Evolutionary conservation across 2,797 vertebrate species (phyloP).

Genomic region (Poeciliopsis presidionis): DNA sequence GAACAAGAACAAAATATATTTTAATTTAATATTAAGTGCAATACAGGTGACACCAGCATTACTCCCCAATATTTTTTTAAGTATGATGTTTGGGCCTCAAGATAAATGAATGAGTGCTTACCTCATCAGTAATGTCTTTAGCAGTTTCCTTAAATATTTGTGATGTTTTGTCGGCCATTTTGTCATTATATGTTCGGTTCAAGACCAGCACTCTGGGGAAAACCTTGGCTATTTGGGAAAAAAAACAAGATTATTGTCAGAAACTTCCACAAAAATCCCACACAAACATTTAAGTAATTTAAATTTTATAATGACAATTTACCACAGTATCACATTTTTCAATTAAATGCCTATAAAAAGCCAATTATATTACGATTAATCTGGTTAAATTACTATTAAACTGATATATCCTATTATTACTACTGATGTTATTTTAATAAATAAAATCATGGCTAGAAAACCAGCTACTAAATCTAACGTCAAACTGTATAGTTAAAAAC

Average conservation of each 20-base stretch:
- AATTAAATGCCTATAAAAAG: neutral
- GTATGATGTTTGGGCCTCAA: neutral
- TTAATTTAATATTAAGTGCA: neutral
- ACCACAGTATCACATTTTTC: neutral
- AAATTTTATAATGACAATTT: neutral
- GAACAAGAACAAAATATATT: neutral
- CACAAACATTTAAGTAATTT: neutral
- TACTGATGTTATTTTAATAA: neutral
- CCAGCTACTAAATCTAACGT: neutral
- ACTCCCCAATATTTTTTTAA: too few species aligned
- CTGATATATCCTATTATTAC: neutral
- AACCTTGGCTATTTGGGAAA: slow-evolving; percentile 52
- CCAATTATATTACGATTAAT: neutral
- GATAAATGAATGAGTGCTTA: slow-evolving; percentile 25
- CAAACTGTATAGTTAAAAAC: neutral
- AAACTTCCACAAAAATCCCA: neutral
- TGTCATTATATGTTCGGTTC: accelerated
- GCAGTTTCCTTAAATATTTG: accelerated
- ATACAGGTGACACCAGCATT: neutral
- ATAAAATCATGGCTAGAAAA: neutral
- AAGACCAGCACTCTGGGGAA: slow-evolving; percentile 44
- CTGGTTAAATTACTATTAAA: neutral
- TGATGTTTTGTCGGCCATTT: neutral
- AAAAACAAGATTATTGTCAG: neutral
- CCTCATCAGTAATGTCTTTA: accelerated